Evolutionary conservation across 2,888 invertebrate species (phyloP).

Genomic region (Microctonus hyperodae): DNA sequence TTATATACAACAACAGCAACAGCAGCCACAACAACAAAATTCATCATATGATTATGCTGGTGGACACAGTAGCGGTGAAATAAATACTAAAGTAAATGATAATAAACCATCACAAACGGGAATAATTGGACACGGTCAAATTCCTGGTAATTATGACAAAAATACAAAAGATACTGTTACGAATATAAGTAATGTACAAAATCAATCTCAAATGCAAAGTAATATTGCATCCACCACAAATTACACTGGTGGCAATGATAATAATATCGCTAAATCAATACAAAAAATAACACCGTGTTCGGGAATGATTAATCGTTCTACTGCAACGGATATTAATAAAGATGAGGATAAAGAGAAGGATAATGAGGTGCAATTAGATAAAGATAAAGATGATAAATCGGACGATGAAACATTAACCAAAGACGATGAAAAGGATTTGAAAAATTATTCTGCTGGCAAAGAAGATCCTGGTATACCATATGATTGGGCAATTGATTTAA

Average conservation of each 20-base stretch:
- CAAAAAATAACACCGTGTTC: constrained; percentile 30
- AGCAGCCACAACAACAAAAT: too few species aligned
- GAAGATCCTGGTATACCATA: constrained; percentile 86
- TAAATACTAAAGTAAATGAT: constrained; percentile 34
- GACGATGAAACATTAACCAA: constrained; percentile 62
- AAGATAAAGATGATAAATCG: constrained; percentile 67
- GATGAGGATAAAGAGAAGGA: constrained; percentile 64
- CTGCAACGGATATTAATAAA: constrained; percentile 64
- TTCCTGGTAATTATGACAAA: constrained; percentile 41
- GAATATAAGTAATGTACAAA: constrained; percentile 45
- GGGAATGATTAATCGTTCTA: constrained; percentile 40
- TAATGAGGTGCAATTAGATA: constrained; percentile 65
- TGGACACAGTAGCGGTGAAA: constrained; percentile 29
- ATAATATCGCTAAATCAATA: constrained; percentile 28
- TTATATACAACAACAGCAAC: constrained; percentile 38
- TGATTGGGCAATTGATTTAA: constrained; percentile 85
- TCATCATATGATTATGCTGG: constrained; percentile 29
- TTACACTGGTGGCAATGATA: constrained; percentile 38
- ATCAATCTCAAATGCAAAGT: constrained; percentile 45
- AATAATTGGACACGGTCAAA: constrained; percentile 30
- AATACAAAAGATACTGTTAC: constrained; percentile 45
- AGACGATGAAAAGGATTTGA: constrained; percentile 68
- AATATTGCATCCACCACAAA: constrained; percentile 39
- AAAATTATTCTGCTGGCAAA: constrained; percentile 65
- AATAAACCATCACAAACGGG: constrained; percentile 30